Evolutionary conservation across 2,888 invertebrate species (phyloP).

Genomic region (Cryptus armator): DNA sequence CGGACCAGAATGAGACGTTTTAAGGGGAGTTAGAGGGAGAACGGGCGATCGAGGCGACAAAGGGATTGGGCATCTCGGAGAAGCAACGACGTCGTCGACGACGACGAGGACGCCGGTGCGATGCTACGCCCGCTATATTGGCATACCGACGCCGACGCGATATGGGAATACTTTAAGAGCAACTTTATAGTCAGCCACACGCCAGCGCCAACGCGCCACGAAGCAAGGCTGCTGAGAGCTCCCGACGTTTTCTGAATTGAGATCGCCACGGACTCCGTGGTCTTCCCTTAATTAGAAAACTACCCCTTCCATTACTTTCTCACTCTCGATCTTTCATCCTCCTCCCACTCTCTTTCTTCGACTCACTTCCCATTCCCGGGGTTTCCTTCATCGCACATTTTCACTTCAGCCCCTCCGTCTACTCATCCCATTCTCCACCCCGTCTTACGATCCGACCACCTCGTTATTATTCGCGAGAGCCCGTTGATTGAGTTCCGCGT

Average conservation of each 20-base stretch:
- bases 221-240: conserved; percentile 34
- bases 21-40: conserved; percentile 21
- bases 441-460: neutral
- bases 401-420: conserved; percentile 16
- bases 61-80: conserved; percentile 52
- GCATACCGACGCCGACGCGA: conserved; percentile 82
- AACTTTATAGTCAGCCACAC: conserved; percentile 79
- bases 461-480: conserved; percentile 55
- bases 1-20: conserved; percentile 57
- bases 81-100: conserved; percentile 49
- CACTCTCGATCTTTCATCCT: neutral
- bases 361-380: conserved; percentile 25
- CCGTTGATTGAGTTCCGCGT: conserved; percentile 43
- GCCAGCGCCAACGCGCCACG: conserved; percentile 33
- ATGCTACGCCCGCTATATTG: conserved; percentile 79
- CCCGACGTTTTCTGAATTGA: conserved; percentile 73
- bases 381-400: conserved; percentile 24
- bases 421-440: neutral
- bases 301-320: conserved; percentile 34
- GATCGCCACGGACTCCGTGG: conserved; percentile 69
- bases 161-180: conserved; percentile 84
- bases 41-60: conserved; percentile 60
- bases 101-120: conserved; percentile 65
- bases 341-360: conserved; percentile 20
- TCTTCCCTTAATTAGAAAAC: conserved; percentile 68